Percentiles rank a stretch among this genome's conserved stretches.
Conservation (phyloP, 2,113 vertebrate species). For the Corythornis vintsioides region DNA sequence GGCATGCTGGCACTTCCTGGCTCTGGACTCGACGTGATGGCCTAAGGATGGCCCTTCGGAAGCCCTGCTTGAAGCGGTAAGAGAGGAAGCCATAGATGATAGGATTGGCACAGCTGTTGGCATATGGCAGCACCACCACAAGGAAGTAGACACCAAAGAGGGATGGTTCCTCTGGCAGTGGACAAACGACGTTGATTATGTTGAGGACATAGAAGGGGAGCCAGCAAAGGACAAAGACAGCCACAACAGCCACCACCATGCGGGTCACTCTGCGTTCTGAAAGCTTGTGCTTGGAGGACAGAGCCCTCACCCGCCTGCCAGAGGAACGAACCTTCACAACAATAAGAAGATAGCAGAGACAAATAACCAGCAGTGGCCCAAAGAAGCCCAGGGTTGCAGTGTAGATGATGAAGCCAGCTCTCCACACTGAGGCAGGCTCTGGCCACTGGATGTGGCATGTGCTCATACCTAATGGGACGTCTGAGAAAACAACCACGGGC, state of each 20-base stretch:
- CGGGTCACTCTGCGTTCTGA: slow-evolving; percentile 91
- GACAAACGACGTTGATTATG: slow-evolving; percentile 89
- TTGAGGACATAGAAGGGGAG: slow-evolving; percentile 93
- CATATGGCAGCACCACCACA: slow-evolving; percentile 93
- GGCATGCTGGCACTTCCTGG: slow-evolving; percentile 70
- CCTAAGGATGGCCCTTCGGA: slow-evolving; percentile 87
- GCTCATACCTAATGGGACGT: slow-evolving; percentile 85
- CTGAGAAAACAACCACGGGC: slow-evolving; percentile 90
- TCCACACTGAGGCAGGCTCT: slow-evolving; percentile 87
- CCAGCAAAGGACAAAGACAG: slow-evolving; percentile 92
- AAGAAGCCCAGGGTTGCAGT: slow-evolving; percentile 90
- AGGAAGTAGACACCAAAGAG: slow-evolving; percentile 91
- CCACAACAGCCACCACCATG: slow-evolving; percentile 95
- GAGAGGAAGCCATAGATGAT: slow-evolving; percentile 95
- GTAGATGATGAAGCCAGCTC: slow-evolving; percentile 90
- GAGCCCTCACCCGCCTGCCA: slow-evolving; percentile 82
- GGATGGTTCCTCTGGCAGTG: slow-evolving; percentile 86
- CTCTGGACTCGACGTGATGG: slow-evolving; percentile 82
- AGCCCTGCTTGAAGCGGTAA: slow-evolving; percentile 94
- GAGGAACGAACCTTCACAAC: slow-evolving; percentile 90
- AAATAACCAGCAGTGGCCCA: slow-evolving; percentile 90
- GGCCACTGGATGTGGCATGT: slow-evolving; percentile 96
- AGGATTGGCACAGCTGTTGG: slow-evolving; percentile 96
- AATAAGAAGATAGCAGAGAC: slow-evolving; percentile 91
- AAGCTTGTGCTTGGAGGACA: slow-evolving; percentile 84